Evolutionary conservation across 2,888 invertebrate genomes (phyloP), one percentile per base, ranked within the genome.

Genomic region (Ashinkailepas kermadecensis): DNA sequence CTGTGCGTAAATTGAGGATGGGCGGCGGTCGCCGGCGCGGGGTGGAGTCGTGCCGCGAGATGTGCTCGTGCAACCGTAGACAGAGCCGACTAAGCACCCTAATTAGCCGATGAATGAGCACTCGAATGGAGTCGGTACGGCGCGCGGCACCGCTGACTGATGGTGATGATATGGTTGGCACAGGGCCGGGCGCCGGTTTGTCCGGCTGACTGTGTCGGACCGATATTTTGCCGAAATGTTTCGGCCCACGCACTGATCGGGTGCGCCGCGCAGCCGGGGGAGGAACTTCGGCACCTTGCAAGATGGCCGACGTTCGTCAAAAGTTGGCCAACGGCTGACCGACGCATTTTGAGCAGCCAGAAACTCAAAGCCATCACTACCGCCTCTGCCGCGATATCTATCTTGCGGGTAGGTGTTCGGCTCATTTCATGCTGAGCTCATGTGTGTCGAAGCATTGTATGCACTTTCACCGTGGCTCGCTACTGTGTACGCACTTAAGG

Each of bases 21-120:
- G 74, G 74, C 74, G 74, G 23, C 74, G 74, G 74, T 23, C 54
- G 74, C 67, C 10, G 21, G 21, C 23, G 18, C 21, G 10, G 74
- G 74, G 74, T 74, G 74, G 74, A 74, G 74, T 23, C 70, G 10
- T 56, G 23, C 74, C 12, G 56, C 74, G 74, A 74, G 74, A 74
- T 74, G 74, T 54, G 74, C 21, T 54, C 74, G 74, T 74, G 74
- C 74, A 74, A 74, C 74, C 74, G 74, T 74, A 74, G 74, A 74
- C 74, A 74, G 74, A 54, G 56, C 74, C 56, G 56, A 74, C 74
- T 74, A 74, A 74, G 74, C 74, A 74, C 74, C 74, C 74, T 74
- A 74, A 74, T 74, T 74, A 74, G 74, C 3, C 54, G 74, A 74
- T 74, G 74, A 74, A 54, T 74, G 74, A 21, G 74, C 56, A 15